These are phyloP conservation scores for Arenicola marina DNA, from an alignment of 2,888 invertebrate genomes.

Conservation along the genomic window DNA sequence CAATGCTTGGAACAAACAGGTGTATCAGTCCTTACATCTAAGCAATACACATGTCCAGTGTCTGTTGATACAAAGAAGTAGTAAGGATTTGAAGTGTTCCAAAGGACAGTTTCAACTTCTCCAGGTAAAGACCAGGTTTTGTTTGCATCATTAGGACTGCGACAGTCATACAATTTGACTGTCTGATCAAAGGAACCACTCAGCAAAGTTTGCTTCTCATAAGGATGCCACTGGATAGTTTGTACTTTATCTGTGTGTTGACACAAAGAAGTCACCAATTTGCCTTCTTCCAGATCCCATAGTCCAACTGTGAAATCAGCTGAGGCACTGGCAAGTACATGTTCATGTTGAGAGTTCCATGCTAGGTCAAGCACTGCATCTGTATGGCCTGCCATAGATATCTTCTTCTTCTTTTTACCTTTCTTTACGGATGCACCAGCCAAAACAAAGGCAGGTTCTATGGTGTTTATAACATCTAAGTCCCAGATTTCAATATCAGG, in stretches of 20 bases:
- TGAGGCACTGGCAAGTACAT: constrained; percentile 90
- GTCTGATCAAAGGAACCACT: constrained; percentile 80
- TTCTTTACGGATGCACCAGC: constrained; percentile 71
- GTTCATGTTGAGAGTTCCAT: constrained; percentile 78
- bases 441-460: constrained; percentile 85
- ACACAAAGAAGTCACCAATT: constrained; percentile 75
- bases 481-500: constrained; percentile 97
- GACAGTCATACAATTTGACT: constrained; percentile 77
- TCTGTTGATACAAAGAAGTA: no score
- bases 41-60: no score
- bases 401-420: constrained; percentile 69
- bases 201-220: constrained; percentile 79
- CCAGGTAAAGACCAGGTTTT: no score
- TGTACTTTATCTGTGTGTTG: constrained; percentile 80
- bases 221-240: constrained; percentile 56
- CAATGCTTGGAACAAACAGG: no score
- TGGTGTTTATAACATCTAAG: constrained; percentile 86
- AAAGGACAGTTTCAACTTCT: no score
- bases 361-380: constrained; percentile 89
- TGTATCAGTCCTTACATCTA: no score
- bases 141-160: no score
- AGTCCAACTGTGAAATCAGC: no score
- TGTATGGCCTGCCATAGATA: constrained; percentile 71
- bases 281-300: constrained; percentile 83
- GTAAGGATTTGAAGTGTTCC: no score